Evolutionary conservation across 2,888 invertebrate species (phyloP).

Genomic region (Theodoxus fluviatilis): DNA sequence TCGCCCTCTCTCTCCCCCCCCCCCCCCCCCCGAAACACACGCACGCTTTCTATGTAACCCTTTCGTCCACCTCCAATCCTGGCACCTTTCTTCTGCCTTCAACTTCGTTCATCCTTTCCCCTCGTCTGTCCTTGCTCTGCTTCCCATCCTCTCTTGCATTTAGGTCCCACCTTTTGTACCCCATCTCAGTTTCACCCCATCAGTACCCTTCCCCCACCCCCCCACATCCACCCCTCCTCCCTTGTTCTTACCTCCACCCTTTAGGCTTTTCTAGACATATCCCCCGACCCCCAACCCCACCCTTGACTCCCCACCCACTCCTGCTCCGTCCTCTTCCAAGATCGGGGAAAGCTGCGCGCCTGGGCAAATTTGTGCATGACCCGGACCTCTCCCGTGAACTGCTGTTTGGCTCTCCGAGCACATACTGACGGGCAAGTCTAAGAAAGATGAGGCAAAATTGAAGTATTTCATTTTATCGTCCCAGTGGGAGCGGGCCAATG

Average conservation of each 20-base stretch:
- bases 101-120: neutral
- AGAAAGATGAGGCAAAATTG: conserved; percentile 33
- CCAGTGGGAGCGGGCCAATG: conserved; percentile 25
- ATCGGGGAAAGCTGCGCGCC: too few species aligned
- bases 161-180: too few species aligned
- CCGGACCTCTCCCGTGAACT: conserved; percentile 14
- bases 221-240: neutral
- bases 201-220: neutral
- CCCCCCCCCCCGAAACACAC: neutral
- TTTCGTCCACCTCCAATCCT: neutral
- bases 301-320: too few species aligned
- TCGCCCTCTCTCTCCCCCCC: neutral
- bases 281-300: too few species aligned
- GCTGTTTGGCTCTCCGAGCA: conserved; percentile 22
- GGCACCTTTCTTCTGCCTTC: neutral
- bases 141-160: neutral
- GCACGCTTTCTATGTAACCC: neutral
- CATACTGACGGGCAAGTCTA: conserved; percentile 19
- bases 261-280: neutral
- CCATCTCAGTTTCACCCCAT: too few species aligned
- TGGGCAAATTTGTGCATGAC: too few species aligned
- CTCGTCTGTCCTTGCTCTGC: neutral
- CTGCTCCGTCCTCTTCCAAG: too few species aligned
- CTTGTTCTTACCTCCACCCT: neutral
- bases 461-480: conserved; percentile 29